Evolutionary conservation across 2,113 vertebrate genomes (phyloP).

Genomic region (Paratilapia polleni): DNA sequence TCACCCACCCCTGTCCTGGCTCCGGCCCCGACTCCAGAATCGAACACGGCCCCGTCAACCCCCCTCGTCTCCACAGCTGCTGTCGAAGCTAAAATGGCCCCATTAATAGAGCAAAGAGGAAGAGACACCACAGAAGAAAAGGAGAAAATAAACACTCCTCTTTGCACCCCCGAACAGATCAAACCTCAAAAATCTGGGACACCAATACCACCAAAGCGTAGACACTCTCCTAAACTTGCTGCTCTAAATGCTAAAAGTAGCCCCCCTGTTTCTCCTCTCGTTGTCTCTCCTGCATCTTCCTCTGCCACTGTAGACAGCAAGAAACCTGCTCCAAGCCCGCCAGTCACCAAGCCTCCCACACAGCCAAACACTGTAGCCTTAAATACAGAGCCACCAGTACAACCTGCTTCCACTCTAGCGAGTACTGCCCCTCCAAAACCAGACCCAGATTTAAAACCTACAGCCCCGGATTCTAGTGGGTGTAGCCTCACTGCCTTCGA

Average conservation of each 20-base stretch:
- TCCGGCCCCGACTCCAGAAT: constrained; percentile 76
- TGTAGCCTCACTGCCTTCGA: constrained; percentile 34
- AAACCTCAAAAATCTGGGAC: constrained; percentile 71
- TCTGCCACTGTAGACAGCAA: constrained; percentile 36
- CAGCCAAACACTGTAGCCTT: constrained; percentile 27
- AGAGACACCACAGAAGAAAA: constrained; percentile 66
- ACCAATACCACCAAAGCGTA: constrained; percentile 73
- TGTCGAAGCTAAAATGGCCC: constrained; percentile 81
- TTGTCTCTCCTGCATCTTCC: constrained; percentile 36
- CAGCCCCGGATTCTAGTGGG: constrained; percentile 10
- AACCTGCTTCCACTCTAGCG: constrained; percentile 52
- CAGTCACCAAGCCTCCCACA: constrained; percentile 9
- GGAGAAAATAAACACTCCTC: constrained; percentile 75
- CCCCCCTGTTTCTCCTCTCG: constrained; percentile 71
- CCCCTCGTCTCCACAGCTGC: constrained; percentile 50
- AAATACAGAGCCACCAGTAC: constrained; percentile 64
- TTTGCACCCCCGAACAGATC: constrained; percentile 76
- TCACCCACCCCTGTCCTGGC: constrained; percentile 68
- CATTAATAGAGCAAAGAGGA: constrained; percentile 86
- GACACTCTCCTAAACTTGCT: constrained; percentile 73
- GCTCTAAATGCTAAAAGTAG: constrained; percentile 68
- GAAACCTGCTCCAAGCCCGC: constrained; percentile 58
- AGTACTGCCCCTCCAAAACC: constrained; percentile 37
- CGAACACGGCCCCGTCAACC: constrained; percentile 64
- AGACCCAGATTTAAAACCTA: constrained; percentile 14